A percentile compares a stretch with the other conserved stretches of the same genome.
phyloP scores from a whole-genome alignment of 2,113 vertebrate species.

The Laticauda laticaudata region DNA sequence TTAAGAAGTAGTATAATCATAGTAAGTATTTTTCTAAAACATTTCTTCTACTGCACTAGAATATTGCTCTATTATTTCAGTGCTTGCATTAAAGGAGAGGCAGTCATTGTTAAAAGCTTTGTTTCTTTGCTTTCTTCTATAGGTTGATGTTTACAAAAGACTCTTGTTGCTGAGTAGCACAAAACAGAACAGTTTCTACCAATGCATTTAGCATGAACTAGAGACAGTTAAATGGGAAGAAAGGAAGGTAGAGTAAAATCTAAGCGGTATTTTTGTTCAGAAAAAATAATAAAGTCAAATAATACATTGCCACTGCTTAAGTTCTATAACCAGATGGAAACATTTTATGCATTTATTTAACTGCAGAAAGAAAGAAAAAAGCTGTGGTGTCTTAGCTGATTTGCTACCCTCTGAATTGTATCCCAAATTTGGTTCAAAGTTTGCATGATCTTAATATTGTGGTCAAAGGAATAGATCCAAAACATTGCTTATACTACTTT shows the following conservation, averaged over 20 bases:
- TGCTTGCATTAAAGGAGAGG: background rate
- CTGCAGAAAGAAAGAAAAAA: background rate
- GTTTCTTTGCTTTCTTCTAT: background rate
- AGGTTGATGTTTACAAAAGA: conserved; percentile 2
- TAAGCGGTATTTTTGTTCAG: background rate
- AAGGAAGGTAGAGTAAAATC: background rate
- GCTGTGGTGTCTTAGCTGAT: background rate
- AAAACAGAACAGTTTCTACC: background rate
- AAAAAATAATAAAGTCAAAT: background rate
- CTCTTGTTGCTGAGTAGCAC: conserved; percentile 13
- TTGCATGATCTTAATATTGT: background rate
- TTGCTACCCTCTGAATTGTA: background rate
- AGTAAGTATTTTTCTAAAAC: no score
- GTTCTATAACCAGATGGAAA: background rate
- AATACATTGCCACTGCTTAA: background rate
- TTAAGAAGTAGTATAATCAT: background rate
- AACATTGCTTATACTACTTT: background rate
- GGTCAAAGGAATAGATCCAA: background rate
- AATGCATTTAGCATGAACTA: background rate
- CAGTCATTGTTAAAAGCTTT: background rate
- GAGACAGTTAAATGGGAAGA: background rate
- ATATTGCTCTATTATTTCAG: background rate
- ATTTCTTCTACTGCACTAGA: background rate
- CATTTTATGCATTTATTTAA: background rate
- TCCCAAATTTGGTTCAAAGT: background rate